phyloP scores from a whole-genome alignment of 2,888 invertebrate genomes.

The Polyommatus icarus region DNA sequence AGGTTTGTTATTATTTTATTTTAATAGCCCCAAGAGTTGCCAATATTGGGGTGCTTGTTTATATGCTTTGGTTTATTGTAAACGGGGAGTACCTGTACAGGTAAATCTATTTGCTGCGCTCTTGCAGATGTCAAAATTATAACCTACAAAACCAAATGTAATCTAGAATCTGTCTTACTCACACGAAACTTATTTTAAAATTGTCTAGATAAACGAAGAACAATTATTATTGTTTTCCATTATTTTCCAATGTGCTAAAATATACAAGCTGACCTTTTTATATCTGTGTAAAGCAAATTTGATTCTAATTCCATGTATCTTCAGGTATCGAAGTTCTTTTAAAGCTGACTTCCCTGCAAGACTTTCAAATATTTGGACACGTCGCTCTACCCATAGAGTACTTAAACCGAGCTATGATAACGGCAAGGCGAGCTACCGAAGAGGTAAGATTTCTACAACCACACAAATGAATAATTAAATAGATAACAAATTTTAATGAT shows the following conservation, averaged over 20 bases:
- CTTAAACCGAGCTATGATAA: slow-evolving; percentile 83
- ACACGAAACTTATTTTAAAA: not conserved
- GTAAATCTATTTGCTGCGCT: no score
- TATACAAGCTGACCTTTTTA: no score
- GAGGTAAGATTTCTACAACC: slow-evolving; percentile 70
- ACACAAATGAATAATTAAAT: no score
- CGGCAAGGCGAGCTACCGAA: slow-evolving; percentile 84
- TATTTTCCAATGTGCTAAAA: no score
- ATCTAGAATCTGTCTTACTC: not conserved
- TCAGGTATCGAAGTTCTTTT: slow-evolving; percentile 84
- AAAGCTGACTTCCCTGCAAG: slow-evolving; percentile 80
- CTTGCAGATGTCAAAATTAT: not conserved
- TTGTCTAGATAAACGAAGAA: no score
- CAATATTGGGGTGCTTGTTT: no score
- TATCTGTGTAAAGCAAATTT: no score
- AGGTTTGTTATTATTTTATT: slow-evolving; percentile 61
- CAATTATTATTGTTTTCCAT: no score
- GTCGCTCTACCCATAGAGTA: slow-evolving; percentile 87
- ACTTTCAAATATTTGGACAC: slow-evolving; percentile 87
- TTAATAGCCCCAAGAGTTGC: not conserved
- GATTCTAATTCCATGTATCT: slow-evolving; percentile 43
- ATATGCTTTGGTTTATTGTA: no score
- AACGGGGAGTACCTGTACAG: no score
- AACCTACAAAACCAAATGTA: not conserved
- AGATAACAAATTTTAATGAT: no score